Evolutionary conservation across 2,113 vertebrate species (phyloP), one percentile per base, ranked within the genome.

Genomic region (Emberiza fucata): DNA sequence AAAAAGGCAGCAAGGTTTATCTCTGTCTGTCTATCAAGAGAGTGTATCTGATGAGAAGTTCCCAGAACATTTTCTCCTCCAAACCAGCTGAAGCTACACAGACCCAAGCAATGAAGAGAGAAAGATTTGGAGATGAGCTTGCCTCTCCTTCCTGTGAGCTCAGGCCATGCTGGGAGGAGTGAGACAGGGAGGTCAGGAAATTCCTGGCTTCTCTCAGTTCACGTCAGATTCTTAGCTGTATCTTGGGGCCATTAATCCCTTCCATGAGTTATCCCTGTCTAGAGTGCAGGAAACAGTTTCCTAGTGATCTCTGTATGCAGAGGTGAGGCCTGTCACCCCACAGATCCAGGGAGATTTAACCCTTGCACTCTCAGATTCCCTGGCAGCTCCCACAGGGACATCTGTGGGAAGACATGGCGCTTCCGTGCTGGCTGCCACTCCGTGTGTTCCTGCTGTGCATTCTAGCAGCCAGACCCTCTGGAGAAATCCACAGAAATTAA

Each of bases 11-110:
- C 48, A 92, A 66, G 69, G 86, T 96, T 96, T 97, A 97, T 97
- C 95, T 96, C 83, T 96, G 81, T 61, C 86, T 93, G 88, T 95
- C 92, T 96, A 81, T 96, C 76, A 96, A 81, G 85, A 90, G 82
- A 90, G 50, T 85, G 15, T 97, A 92, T 97, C 90, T 96, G 96
- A 96, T 95, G 92, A 96, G 90, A 97, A 89, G 79, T 97, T 97
- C 59, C 88, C 91, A 97, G 93, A 97, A 97, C 79, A 89, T 97
- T 81, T 93, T 95, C 78, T 90, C 86, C 81, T 88, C 81, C 66
- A 96, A 79, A 92, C 63, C 95, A 96, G 90, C 94, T 94, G 92
- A 96, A 75, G 86, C 92, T 95, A 79, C 31, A 22, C 92, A 95
- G 95, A 90, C 70, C 72, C 85, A 93, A 79, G 79, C 86, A 95